Percentiles rank a stretch among this genome's conserved stretches.
phyloP scores from a whole-genome alignment of 2,888 invertebrate species.

The Ophion ellenae region DNA sequence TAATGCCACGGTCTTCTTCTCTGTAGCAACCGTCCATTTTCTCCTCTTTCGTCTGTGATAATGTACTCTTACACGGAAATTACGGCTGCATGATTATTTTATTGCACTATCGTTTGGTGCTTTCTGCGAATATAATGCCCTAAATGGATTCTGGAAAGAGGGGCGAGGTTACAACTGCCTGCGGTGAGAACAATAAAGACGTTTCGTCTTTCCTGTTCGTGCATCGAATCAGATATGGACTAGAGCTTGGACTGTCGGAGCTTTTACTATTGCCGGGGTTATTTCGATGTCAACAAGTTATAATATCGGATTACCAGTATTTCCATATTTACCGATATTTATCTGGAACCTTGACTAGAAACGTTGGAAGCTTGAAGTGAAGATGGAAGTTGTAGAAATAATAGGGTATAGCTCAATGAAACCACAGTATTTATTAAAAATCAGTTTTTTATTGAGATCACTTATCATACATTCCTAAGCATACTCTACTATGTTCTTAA shows the following conservation, averaged over 20 bases:
- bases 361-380: too few relatives aligned
- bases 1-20: constrained; percentile 49
- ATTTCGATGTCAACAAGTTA: too few relatives aligned
- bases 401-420: too few relatives aligned
- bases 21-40: constrained; percentile 37
- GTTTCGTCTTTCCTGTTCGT: neutral
- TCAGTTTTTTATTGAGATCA: too few relatives aligned
- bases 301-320: too few relatives aligned
- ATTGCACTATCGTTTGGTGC: constrained; percentile 64
- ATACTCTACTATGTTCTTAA: too few relatives aligned
- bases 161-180: neutral
- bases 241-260: too few relatives aligned
- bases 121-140: constrained; percentile 25
- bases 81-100: constrained; percentile 75
- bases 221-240: neutral
- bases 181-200: neutral
- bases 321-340: too few relatives aligned
- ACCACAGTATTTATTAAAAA: too few relatives aligned
- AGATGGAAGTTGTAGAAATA: too few relatives aligned
- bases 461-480: too few relatives aligned
- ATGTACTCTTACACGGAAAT: constrained; percentile 77
- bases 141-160: neutral
- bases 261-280: neutral
- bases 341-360: too few relatives aligned
- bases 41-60: constrained; percentile 64